Conservation (phyloP, 2,888 invertebrate genomes). For the Tiphia femorata region DNA sequence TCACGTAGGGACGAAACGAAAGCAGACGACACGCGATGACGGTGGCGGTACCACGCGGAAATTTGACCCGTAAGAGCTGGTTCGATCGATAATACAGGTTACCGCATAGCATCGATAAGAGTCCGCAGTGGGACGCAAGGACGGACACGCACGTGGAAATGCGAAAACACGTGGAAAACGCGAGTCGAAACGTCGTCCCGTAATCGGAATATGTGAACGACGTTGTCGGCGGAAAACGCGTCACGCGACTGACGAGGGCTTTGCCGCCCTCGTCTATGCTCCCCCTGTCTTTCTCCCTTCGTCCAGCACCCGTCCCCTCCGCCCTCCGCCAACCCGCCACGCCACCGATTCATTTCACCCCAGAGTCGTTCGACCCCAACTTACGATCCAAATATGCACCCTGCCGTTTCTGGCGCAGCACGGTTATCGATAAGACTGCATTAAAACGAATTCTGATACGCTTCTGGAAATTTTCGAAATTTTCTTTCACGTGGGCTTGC, state of each 20-base stretch:
- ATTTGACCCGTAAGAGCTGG: slow-evolving; percentile 38
- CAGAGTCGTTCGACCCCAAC: slow-evolving; percentile 38
- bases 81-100: slow-evolving; percentile 48
- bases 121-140: no score
- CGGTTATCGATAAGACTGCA: slow-evolving; percentile 21
- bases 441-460: no score
- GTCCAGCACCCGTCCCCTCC: slow-evolving; percentile 22
- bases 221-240: slow-evolving; percentile 50
- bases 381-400: slow-evolving; percentile 26
- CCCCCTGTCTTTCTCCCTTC: slow-evolving; percentile 30
- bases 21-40: not conserved
- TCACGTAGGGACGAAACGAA: not conserved
- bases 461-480: no score
- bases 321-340: slow-evolving; percentile 15
- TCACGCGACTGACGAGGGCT: slow-evolving; percentile 55
- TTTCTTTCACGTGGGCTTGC: no score
- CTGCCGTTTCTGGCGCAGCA: slow-evolving; percentile 15
- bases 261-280: slow-evolving; percentile 51
- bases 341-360: slow-evolving; percentile 44
- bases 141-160: not conserved
- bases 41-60: slow-evolving; percentile 29
- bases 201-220: slow-evolving; percentile 29
- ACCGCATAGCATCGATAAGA: slow-evolving; percentile 21
- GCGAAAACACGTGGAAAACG: not conserved
- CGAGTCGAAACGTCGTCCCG: not conserved